These are phyloP conservation scores for Acromyrmex charruanus DNA, from an alignment of 1,140 invertebrate species.

Conservation along the genomic window DNA sequence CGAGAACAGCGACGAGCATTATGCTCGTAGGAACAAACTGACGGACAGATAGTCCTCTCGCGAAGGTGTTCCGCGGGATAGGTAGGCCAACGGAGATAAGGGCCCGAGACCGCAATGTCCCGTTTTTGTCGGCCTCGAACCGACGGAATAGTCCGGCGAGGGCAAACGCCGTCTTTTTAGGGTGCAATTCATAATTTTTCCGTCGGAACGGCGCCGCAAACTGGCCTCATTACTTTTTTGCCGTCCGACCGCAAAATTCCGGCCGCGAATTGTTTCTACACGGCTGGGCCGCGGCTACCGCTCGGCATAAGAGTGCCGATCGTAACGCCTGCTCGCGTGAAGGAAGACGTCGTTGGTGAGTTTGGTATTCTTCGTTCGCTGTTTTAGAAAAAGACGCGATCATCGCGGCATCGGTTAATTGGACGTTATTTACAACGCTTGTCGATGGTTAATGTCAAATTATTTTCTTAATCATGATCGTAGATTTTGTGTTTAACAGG, in stretches of 20 bases:
- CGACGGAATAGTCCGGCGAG: constrained; percentile 43
- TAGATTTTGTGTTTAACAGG: neutral
- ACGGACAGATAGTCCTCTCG: constrained; percentile 57
- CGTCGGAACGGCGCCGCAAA: constrained; percentile 80
- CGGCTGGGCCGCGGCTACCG: constrained; percentile 56
- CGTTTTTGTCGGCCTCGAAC: constrained; percentile 74
- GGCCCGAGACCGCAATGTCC: constrained; percentile 71
- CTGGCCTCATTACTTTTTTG: constrained; percentile 83
- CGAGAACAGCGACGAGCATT: constrained; percentile 51
- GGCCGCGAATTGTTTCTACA: constrained; percentile 71
- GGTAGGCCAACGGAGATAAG: constrained; percentile 38
- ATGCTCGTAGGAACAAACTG: constrained; percentile 59
- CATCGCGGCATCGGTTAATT: constrained; percentile 26
- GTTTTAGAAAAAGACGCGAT: constrained; percentile 19
- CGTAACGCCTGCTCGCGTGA: constrained; percentile 57
- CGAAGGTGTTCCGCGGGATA: constrained; percentile 41
- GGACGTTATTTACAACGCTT: neutral
- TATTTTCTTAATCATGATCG: constrained; percentile 20
- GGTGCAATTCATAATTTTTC: constrained; percentile 83
- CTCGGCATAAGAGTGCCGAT: constrained; percentile 66
- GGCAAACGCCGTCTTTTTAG: constrained; percentile 73
- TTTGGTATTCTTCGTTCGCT: constrained; percentile 26
- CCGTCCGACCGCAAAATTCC: constrained; percentile 80
- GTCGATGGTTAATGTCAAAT: constrained; percentile 9
- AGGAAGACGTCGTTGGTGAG: constrained; percentile 34